A percentile compares a stretch with the other conserved stretches of the same genome.
Conservation (phyloP, 1,140 invertebrate species). For the Monomorium pharaonis region DNA sequence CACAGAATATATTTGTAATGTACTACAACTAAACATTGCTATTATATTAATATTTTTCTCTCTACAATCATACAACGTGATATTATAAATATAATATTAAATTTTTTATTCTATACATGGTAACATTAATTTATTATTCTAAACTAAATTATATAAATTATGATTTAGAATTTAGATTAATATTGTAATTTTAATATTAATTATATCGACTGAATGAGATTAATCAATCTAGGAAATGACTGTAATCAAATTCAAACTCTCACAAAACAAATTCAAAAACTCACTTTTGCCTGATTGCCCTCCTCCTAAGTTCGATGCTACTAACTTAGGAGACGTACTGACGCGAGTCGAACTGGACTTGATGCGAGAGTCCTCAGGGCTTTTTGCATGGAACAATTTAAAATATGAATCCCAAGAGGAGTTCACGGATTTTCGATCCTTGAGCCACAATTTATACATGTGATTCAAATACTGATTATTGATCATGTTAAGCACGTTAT, state of each 20-base stretch:
- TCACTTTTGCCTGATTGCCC: conserved; percentile 9
- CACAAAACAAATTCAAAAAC: too few species aligned
- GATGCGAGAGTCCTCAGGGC: background rate
- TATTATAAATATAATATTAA: background rate
- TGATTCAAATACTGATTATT: conserved; percentile 76
- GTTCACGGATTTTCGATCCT: conserved; percentile 70
- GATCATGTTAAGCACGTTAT: conserved; percentile 63
- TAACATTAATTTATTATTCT: background rate
- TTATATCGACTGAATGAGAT: background rate
- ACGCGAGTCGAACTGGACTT: background rate
- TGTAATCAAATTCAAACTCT: background rate
- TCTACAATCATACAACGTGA: background rate
- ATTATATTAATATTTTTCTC: background rate
- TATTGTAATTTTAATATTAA: background rate
- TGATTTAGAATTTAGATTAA: background rate
- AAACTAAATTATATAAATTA: conserved; percentile 12
- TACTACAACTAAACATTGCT: background rate
- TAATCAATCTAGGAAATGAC: background rate
- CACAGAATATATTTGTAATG: background rate
- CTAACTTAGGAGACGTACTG: background rate
- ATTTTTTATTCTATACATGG: background rate
- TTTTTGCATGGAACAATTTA: conserved; percentile 67
- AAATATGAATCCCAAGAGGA: conserved; percentile 84
- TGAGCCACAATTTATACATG: conserved; percentile 71
- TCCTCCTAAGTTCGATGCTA: background rate